Percentiles rank a stretch among this genome's conserved stretches.
These are phyloP conservation scores for Eupithecia tripunctaria DNA, from an alignment of 2,888 invertebrate species.

Conservation along the genomic window DNA sequence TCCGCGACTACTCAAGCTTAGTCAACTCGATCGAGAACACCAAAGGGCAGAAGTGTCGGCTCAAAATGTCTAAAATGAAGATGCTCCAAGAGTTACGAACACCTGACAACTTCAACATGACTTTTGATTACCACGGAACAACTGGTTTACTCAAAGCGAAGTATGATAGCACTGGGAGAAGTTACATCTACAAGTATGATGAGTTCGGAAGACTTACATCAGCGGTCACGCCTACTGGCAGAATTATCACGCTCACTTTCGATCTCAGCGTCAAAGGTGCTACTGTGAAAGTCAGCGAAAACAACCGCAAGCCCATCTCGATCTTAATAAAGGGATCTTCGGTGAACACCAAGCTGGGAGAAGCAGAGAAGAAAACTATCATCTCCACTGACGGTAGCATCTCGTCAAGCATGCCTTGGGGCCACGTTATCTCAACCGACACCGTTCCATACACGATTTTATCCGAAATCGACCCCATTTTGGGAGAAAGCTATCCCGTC, in stretches of 20 bases:
- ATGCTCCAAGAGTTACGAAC: conserved; percentile 95
- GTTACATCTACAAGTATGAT: conserved; percentile 97
- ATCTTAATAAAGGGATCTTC: conserved; percentile 95
- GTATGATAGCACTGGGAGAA: conserved; percentile 94
- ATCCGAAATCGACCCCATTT: conserved; percentile 93
- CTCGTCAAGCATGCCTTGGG: conserved; percentile 92
- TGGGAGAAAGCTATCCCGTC: conserved; percentile 96
- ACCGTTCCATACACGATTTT: conserved; percentile 95
- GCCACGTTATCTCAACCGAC: conserved; percentile 94
- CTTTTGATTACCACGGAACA: conserved; percentile 96
- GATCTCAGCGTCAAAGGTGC: conserved; percentile 96
- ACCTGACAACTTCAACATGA: conserved; percentile 96
- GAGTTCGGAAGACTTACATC: conserved; percentile 96
- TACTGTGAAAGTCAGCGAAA: conserved; percentile 92
- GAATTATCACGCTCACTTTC: conserved; percentile 93
- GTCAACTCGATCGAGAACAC: conserved; percentile 98
- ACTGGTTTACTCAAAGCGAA: conserved; percentile 95
- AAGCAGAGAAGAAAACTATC: conserved; percentile 92
- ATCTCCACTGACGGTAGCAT: conserved; percentile 93
- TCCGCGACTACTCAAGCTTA: conserved; percentile 93
- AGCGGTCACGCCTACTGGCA: conserved; percentile 97
- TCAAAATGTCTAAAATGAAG: conserved; percentile 96
- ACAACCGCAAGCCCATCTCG: conserved; percentile 91
- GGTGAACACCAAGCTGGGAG: conserved; percentile 92
- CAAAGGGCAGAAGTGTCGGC: conserved; percentile 94